A percentile compares a stretch with the other conserved stretches of the same genome.
phyloP scores from a whole-genome alignment of 23 tunicate genomes.

The Corella eumyota region DNA sequence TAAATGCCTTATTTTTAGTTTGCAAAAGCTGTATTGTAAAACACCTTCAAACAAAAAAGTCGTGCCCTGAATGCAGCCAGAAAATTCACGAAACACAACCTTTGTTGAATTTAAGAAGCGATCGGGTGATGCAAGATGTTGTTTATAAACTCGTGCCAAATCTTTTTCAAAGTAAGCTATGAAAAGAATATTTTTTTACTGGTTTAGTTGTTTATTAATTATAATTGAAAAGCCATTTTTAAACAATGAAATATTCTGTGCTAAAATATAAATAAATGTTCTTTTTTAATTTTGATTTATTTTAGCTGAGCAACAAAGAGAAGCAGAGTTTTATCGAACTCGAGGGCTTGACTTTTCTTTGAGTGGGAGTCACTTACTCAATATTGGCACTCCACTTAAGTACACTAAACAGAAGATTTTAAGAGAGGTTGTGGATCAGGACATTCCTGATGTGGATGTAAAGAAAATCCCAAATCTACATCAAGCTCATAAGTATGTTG shows the following conservation, averaged over 20 bases:
- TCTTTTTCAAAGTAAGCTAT: conserved; percentile 39
- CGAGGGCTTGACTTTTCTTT: conserved; percentile 56
- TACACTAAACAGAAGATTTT: conserved; percentile 58
- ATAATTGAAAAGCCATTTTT: too few relatives aligned
- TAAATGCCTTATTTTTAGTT: conserved; percentile 11
- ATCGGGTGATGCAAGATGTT: conserved; percentile 86
- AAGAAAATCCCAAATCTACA: conserved; percentile 21
- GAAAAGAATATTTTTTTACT: conserved; percentile 5
- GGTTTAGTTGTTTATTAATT: not conserved
- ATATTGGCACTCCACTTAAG: conserved; percentile 80
- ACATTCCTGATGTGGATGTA: conserved; percentile 29
- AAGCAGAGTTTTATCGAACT: conserved; percentile 70
- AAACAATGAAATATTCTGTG: too few relatives aligned
- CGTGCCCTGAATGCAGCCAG: conserved; percentile 81
- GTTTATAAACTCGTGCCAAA: conserved; percentile 87
- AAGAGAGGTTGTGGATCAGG: conserved; percentile 28
- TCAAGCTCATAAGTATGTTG: conserved; percentile 40
- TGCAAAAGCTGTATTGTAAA: conserved; percentile 93
- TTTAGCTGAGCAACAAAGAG: conserved; percentile 62
- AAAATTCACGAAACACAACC: conserved; percentile 86
- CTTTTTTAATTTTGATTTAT: not conserved
- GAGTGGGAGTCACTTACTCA: conserved; percentile 77
- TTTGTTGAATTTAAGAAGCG: conserved; percentile 49
- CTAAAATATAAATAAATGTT: too few relatives aligned
- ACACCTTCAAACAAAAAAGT: conserved; percentile 76